A percentile compares a stretch with the other conserved stretches of the same genome.
These are phyloP conservation scores for Rhogogaster chlorosoma DNA, from an alignment of 2,888 invertebrate genomes.

Conservation along the genomic window DNA sequence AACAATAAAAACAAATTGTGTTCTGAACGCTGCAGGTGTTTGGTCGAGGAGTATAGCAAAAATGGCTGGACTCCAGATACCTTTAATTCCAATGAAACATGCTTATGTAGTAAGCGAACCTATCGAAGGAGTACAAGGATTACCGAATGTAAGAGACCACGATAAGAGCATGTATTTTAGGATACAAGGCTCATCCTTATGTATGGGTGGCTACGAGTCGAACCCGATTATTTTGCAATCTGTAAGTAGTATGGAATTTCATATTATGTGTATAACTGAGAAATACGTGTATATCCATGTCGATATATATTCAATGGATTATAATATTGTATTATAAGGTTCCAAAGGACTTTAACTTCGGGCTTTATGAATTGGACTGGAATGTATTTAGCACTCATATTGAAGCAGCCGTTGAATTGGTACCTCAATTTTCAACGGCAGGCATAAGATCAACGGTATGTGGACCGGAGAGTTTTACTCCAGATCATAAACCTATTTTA, in stretches of 20 bases:
- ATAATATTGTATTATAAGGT: constrained; percentile 78
- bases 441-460: constrained; percentile 94
- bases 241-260: constrained; percentile 75
- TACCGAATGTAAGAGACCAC: constrained; percentile 93
- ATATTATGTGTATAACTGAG: not conserved
- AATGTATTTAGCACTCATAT: constrained; percentile 90
- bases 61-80: constrained; percentile 85
- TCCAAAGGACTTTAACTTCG: constrained; percentile 89
- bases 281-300: not conserved
- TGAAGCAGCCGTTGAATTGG: constrained; percentile 85
- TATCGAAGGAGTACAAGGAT: constrained; percentile 86
- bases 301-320: constrained; percentile 21
- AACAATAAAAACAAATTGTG: constrained; percentile 86
- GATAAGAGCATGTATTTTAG: constrained; percentile 91
- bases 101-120: constrained; percentile 92
- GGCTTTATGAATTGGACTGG: constrained; percentile 93
- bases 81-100: constrained; percentile 92
- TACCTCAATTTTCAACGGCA: constrained; percentile 86
- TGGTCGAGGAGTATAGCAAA: constrained; percentile 90
- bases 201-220: constrained; percentile 92
- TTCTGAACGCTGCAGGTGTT: constrained; percentile 90
- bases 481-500: constrained; percentile 93
- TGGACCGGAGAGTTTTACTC: constrained; percentile 95
- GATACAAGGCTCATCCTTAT: constrained; percentile 90
- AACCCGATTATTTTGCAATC: constrained; percentile 91